Base-by-base conservation (phyloP, 2,888 invertebrate species). In the Punctoribates punctum region DNA sequence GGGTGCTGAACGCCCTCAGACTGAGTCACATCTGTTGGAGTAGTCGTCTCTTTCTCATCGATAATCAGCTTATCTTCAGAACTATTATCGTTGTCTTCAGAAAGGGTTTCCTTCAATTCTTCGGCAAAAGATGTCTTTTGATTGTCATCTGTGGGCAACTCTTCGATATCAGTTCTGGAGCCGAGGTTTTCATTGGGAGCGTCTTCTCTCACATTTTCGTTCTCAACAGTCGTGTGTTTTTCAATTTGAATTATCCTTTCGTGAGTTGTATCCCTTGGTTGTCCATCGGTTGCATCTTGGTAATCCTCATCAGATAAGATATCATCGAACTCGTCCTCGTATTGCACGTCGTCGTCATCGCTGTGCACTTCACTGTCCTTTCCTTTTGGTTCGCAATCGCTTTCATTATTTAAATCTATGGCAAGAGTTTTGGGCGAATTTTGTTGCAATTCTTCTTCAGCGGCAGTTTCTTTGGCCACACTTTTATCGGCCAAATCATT, bases 1-100 rank as follows among this genome's bases (percentile, higher is more conserved):
- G 62, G 62, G 29, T 62, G 62, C 27, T 62, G 62, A 62, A 62
- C 62, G 29, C 62, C 20, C 57, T 57, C 15, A 17, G 20, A 11
- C 13, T 57, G 57, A 9, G 11, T 20, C 3, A 17, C 57, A 57
- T 20, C 25, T 57, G 57, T 20, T n/a, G 11, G 57, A 23, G 5
- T 3, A n/a, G 17, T 25, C 57, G 57, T 57, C n/a, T 20, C 23
- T 20, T 20, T 20, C 20, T 57, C 20, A 57, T 20, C 23, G 25
- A 17, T 57, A 23, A 17, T 20, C 4, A 25, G n/a, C 57, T 57
- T n/a, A 57, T 57, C 23, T 3, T 20, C 57, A 6, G 57, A 57
- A 23, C n/a, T 6, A 20, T 57, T 57, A 20, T 57, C 23, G 11
- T 4, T 20, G 3, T 23, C 25, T 6, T 57, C 57, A 17, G 20